Conservation (phyloP, 2,113 vertebrate species). For the Ictalurus furcatus region DNA sequence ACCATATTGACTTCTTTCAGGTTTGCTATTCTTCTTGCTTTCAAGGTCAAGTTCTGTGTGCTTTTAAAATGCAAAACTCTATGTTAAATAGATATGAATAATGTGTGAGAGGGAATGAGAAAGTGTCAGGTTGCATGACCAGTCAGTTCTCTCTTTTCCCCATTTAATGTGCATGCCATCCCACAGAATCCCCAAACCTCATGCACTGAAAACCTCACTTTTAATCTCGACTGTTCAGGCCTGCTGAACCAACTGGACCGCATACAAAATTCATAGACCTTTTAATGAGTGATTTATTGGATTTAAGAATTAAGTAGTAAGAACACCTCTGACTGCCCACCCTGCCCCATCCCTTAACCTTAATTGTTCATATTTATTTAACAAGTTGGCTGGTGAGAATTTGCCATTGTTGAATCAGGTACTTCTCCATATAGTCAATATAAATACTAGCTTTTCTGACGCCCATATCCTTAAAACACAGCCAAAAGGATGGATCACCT, state of each 20-base stretch:
- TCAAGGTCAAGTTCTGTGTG: slow-evolving; percentile 33
- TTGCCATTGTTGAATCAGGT: background rate
- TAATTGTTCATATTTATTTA: background rate
- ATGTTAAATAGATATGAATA: slow-evolving; percentile 38
- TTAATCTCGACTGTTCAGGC: slow-evolving; percentile 50
- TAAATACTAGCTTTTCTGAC: slow-evolving; percentile 4
- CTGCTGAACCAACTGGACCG: slow-evolving; percentile 31
- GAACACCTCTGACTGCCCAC: background rate
- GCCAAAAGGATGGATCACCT: slow-evolving; percentile 62
- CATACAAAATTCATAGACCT: slow-evolving; percentile 28
- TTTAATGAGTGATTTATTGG: slow-evolving; percentile 15
- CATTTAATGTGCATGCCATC: slow-evolving; percentile 23
- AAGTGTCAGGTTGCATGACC: slow-evolving; percentile 31
- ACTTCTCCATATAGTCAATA: slow-evolving; percentile 23
- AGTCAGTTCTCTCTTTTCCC: slow-evolving; percentile 17
- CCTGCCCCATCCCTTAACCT: background rate
- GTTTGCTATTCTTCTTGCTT: slow-evolving; percentile 29
- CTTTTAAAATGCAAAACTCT: slow-evolving; percentile 42
- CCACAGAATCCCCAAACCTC: slow-evolving; percentile 28
- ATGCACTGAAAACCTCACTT: slow-evolving; percentile 11
- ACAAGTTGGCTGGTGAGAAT: background rate
- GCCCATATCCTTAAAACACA: slow-evolving; percentile 16
- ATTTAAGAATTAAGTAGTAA: slow-evolving; percentile 18
- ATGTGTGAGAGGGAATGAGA: slow-evolving; percentile 11
- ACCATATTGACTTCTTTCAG: slow-evolving; percentile 17